Base-by-base conservation (phyloP, 2,797 vertebrate genomes). In the Fistularia tabacaria region DNA sequence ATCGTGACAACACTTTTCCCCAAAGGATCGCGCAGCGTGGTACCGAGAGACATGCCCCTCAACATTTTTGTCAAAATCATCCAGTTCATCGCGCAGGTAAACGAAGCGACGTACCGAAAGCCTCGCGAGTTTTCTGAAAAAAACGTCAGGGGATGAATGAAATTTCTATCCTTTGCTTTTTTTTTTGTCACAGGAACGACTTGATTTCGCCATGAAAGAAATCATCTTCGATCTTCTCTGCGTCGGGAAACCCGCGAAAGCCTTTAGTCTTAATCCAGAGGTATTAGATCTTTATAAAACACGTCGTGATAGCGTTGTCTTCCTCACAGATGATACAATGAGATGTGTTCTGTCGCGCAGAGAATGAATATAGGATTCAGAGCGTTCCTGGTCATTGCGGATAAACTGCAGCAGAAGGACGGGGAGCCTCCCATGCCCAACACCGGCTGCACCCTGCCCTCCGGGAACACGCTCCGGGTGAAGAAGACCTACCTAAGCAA, bases 11-110 rank as follows among this genome's bases (percentile, higher is more conserved):
- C 94, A 1, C 93, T 99, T 74, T 98, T 98, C 87, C 96, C 97
- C 42, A 99, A 98, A 90, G 97, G 97, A 59, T 98, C 97, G 54
- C 93, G 97, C 42, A 95, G 94, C 46, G 97, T 99, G 66, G 94
- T 97, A 9, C 97, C 97, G 12, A 92, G 96, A 83, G 97, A 99
- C 76, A 98, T 96, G 94, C 97, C 97, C 38, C 93, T 98, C 43
- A 99, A 99, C 69, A 98, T 99, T 83, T 98, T 99, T 64, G 96
- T 99, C 78, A 99, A 99, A 86, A 99, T 98, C 74, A 98, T 99
- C 82, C 96, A 98, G 84, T 99, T 98, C 85, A 98, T 99, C 76
- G 96, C 95, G 74, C 97, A 99, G 94, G 97, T 98, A 64, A 80
- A 55, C 3, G 48, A 49, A 49, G 3, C 3, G 0, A 45, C 42